Percentiles rank a stretch among this genome's conserved stretches.
These are phyloP conservation scores for Genyomyrus donnyi DNA, from an alignment of 2,113 vertebrate genomes.

Conservation along the genomic window DNA sequence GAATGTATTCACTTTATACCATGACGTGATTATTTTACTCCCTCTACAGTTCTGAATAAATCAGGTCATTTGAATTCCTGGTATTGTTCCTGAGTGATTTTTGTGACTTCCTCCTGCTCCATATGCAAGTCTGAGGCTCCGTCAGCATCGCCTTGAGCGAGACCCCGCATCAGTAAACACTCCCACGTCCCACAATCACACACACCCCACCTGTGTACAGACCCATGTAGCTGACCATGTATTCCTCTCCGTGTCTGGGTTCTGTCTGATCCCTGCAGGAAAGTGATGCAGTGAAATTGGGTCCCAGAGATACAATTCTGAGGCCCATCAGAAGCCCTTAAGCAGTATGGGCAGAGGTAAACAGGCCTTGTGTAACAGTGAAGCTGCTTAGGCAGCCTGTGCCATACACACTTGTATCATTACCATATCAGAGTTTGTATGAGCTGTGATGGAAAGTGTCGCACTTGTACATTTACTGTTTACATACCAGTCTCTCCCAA, in stretches of 20 bases:
- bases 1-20: not conserved
- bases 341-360: not conserved
- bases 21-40: not conserved
- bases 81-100: not conserved
- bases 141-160: not conserved
- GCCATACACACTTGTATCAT: not conserved
- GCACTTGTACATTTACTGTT: no score
- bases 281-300: no score
- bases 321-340: not conserved
- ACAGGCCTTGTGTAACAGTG: not conserved
- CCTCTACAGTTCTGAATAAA: not conserved
- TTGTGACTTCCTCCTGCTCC: not conserved
- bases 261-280: no score
- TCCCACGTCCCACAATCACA: not conserved
- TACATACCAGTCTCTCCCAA: no score
- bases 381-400: not conserved
- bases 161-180: not conserved
- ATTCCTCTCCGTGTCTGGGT: no score
- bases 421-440: not conserved
- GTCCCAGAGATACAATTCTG: not conserved
- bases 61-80: not conserved
- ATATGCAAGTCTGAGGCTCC: not conserved
- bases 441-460: no score
- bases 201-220: not conserved
- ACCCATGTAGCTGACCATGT: no score